Evolutionary conservation across 2,888 invertebrate genomes (phyloP), one percentile per base, ranked within the genome.

Genomic region (Ichneumoninae sp.): DNA sequence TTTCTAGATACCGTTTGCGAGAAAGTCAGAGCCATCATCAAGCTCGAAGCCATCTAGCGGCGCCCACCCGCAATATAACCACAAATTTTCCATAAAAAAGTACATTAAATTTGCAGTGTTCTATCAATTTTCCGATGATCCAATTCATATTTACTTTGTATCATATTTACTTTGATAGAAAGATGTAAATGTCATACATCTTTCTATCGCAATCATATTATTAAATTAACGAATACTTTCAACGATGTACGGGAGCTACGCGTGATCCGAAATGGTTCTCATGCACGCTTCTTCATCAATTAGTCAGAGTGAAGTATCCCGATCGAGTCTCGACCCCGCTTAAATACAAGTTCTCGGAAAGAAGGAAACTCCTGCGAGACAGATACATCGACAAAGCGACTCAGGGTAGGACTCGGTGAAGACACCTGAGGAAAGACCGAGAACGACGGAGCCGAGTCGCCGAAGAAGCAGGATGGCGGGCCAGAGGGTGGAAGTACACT

Each of bases 391-490:
- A 30, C 62, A 6, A n/a, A n/a, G 62, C 7, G 62, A 62, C 30
- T 33, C 13, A 7, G 33, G 62, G 26, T 47, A 16, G 26, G 57
- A 8, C 57, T 57, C 57, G 57, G 57, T 1, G 26, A 54, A 26
- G 44, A 47, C 44, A 47, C 44, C 22, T 30, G 62, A 33, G 44
- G 72, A 44, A 26, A 36, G 44, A 65, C 54, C 57, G 69, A 62
- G 69, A 80, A 54, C 68, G 77, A 68, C 71, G 68, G 80, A 69
- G 62, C 40, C 26, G 60, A 75, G 74, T 81, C 57, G 50, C 52
- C 68, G 72, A 80, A 83, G 66, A 69, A 26, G 70, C 19, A 26
- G 22, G 80, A 57, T 22, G 19, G 50, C 57, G 75, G 44, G 60
- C 66, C 57, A 57, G n/a, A 60, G 74, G 76, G 57, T 69, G 80